Evolutionary conservation across 2,113 vertebrate species (phyloP), one percentile per base, ranked within the genome.

Genomic region (Cryptotis parvus): DNA sequence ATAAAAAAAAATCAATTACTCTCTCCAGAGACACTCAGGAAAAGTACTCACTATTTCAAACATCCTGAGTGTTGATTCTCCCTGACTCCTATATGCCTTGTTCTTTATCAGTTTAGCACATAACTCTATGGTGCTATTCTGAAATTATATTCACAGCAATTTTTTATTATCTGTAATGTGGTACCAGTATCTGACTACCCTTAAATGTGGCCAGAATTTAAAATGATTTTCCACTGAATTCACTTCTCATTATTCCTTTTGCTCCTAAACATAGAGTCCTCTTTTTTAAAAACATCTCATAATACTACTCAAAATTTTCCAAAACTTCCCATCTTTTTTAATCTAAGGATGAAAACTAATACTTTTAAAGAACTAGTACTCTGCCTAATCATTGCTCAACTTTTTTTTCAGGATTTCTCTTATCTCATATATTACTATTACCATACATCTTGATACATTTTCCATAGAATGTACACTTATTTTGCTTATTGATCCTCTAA

Each of bases 341-440:
- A n/a, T n/a, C 31, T 1, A 20, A 52, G 20, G 6, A 31, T 52
- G 45, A 69, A 87, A 41, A 20, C 1, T 31, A 45, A 5, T 35
- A 16, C 33, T 74, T 61, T 52, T 14, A 63, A 55, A n/a, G 0
- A 0, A n/a, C 6, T 20, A 26, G 9, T 4, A 9, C 9, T 31
- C 26, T 55, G 6, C 8, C 15, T 43, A 73, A 18, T 27, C 74
- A 43, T 12, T 9, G 2, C 29, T 14, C 29, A 12, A 29, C 0
- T 10, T 85, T 35, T 41, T n/a, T 1, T 4, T 82, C 9, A 31
- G 6, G 4, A 5, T 6, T 5, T 52, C 6, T 43, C 16, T 73
- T 26, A n/a, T 9, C 27, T 12, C 4, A 24, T 11, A 4, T 66
- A 0, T 6, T n/a, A 22, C 33, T 52, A 0, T 33, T 24, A n/a